These are phyloP conservation scores for Ectropis grisescens DNA, from an alignment of 1,140 invertebrate species.

Conservation along the genomic window DNA sequence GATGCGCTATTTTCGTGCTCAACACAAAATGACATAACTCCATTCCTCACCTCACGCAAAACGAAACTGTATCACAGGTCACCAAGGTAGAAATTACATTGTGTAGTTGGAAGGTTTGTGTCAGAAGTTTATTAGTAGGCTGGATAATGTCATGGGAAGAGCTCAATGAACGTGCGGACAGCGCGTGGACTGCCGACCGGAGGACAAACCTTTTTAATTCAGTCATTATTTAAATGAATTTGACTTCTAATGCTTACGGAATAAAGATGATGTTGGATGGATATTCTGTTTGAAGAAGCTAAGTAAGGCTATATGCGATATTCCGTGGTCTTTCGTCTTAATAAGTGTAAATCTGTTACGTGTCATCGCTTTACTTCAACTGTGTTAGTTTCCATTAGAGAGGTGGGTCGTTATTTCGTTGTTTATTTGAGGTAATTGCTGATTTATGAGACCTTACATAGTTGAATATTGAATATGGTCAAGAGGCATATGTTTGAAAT, in stretches of 20 bases:
- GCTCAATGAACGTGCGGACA: slow-evolving; percentile 63
- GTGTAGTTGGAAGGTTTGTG: slow-evolving; percentile 3
- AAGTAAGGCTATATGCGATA: slow-evolving; percentile 13
- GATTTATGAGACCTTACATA: no score
- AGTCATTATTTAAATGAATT: slow-evolving; percentile 18
- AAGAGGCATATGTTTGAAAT: no score
- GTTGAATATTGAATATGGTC: no score
- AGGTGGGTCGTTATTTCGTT: background rate
- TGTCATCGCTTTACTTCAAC: slow-evolving; percentile 9
- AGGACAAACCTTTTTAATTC: slow-evolving; percentile 30
- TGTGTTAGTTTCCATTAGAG: slow-evolving; percentile 7
- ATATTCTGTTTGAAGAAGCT: no score
- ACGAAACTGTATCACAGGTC: slow-evolving; percentile 7
- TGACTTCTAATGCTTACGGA: slow-evolving; percentile 6
- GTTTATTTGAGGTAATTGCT: no score
- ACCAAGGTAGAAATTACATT: slow-evolving; percentile 11
- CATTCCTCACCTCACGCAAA: slow-evolving; percentile 1
- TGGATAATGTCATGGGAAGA: slow-evolving; percentile 68
- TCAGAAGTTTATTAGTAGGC: no score
- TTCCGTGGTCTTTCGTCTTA: slow-evolving; percentile 15
- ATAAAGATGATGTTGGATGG: slow-evolving; percentile 8
- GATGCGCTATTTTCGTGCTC: slow-evolving; percentile 50
- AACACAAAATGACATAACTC: slow-evolving; percentile 21
- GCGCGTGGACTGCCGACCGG: slow-evolving; percentile 54
- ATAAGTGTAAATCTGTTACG: slow-evolving; percentile 28